These are phyloP conservation scores for Nasonia giraulti DNA, from an alignment of 1,140 invertebrate genomes.

Conservation along the genomic window DNA sequence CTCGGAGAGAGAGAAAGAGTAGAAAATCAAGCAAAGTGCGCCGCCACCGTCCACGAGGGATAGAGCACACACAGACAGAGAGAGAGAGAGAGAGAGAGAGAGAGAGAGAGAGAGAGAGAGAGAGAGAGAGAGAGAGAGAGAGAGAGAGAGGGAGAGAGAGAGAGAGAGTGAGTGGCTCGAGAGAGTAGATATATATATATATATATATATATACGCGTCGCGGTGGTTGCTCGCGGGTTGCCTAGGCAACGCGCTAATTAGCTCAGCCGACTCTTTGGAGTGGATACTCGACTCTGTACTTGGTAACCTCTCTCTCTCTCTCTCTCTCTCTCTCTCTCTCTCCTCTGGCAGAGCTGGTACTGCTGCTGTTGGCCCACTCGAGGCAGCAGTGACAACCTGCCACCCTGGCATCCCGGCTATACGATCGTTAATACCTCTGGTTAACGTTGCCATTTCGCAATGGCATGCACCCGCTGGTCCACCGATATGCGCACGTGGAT, in stretches of 20 bases:
- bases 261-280: slow-evolving; percentile 74
- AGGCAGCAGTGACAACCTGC: slow-evolving; percentile 63
- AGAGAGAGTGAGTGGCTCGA: slow-evolving; percentile 47
- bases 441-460: slow-evolving; percentile 7
- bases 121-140: too few species aligned
- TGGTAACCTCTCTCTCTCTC: slow-evolving; percentile 63
- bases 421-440: slow-evolving; percentile 59
- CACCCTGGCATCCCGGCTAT: slow-evolving; percentile 14
- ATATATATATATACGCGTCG: neutral
- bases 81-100: too few species aligned
- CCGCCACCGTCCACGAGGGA: neutral
- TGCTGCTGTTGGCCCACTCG: slow-evolving; percentile 45
- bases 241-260: slow-evolving; percentile 74
- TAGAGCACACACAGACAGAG: too few species aligned
- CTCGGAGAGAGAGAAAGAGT: slow-evolving; percentile 54
- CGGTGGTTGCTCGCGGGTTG: slow-evolving; percentile 59
- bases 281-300: slow-evolving; percentile 73
- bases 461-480: neutral
- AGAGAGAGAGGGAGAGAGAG: neutral
- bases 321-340: slow-evolving; percentile 59
- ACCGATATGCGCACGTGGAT: neutral
- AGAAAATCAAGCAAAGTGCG: slow-evolving; percentile 55
- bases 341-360: slow-evolving; percentile 6
- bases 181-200: slow-evolving; percentile 47
- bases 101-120: too few species aligned